These are phyloP conservation scores for Panzeria rudis DNA, from an alignment of 2,888 invertebrate species.

Conservation along the genomic window DNA sequence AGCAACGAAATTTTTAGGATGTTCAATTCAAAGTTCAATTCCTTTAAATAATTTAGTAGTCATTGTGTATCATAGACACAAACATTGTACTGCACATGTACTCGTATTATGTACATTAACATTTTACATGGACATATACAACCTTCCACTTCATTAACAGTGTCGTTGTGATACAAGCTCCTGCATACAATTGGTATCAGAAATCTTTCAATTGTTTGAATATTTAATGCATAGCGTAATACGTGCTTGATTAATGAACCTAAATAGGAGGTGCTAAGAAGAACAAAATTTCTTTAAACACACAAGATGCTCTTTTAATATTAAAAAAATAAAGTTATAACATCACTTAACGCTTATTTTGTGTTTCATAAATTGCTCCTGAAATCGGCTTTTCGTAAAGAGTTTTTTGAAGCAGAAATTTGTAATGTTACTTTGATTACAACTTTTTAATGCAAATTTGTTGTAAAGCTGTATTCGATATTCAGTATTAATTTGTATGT, in stretches of 20 bases:
- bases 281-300: no score
- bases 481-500: no score
- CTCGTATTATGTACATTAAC: not conserved
- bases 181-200: not conserved
- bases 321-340: no score
- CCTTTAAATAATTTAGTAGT: slow-evolving; percentile 66
- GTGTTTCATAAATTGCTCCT: no score
- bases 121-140: not conserved
- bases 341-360: no score
- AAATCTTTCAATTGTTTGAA: not conserved
- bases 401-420: no score
- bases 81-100: slow-evolving; percentile 7
- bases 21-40: slow-evolving; percentile 57
- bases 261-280: no score
- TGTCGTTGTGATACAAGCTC: not conserved
- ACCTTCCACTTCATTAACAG: not conserved
- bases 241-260: not conserved
- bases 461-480: no score
- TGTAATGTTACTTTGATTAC: no score
- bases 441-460: no score
- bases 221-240: not conserved
- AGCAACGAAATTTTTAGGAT: slow-evolving; percentile 24
- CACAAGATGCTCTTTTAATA: no score
- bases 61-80: slow-evolving; percentile 47
- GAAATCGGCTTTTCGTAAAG: no score